phyloP scores from a whole-genome alignment of 2,113 vertebrate genomes.

The Passer domesticus region DNA sequence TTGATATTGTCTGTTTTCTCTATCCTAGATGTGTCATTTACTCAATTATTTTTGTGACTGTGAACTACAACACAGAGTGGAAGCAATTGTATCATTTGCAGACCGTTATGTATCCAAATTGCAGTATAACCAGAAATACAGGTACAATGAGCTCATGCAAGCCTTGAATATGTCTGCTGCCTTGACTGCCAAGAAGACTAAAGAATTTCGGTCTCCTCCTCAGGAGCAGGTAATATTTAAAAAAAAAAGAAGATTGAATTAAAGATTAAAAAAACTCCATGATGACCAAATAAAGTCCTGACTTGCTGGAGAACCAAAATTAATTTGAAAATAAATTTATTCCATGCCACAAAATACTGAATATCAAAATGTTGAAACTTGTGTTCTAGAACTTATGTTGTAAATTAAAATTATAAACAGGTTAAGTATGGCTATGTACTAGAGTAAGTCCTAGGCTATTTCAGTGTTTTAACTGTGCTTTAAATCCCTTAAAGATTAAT shows the following conservation, averaged over 20 bases:
- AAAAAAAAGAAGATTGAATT: background rate
- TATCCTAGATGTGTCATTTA: conserved; percentile 91
- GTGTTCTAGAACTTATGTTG: background rate
- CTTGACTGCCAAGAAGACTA: conserved; percentile 93
- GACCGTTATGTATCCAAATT: conserved; percentile 93
- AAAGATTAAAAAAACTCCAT: background rate
- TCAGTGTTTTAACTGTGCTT: background rate
- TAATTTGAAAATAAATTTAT: background rate
- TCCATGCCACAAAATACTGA: background rate
- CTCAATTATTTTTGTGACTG: conserved; percentile 98
- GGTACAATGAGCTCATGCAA: conserved; percentile 95
- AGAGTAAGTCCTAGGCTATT: background rate
- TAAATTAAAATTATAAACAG: background rate
- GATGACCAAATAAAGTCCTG: background rate
- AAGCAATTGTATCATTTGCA: conserved; percentile 93
- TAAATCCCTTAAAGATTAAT: conserved; percentile 85
- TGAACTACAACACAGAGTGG: conserved; percentile 93
- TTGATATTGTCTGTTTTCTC: background rate
- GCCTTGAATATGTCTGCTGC: conserved; percentile 97
- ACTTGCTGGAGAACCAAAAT: background rate
- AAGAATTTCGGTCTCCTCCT: conserved; percentile 94
- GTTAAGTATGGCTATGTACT: background rate
- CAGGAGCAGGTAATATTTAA: conserved; percentile 89
- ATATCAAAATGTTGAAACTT: background rate
- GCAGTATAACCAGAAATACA: conserved; percentile 95